phyloP scores from a whole-genome alignment of 2,888 invertebrate genomes.

The Adelphocoris suturalis region DNA sequence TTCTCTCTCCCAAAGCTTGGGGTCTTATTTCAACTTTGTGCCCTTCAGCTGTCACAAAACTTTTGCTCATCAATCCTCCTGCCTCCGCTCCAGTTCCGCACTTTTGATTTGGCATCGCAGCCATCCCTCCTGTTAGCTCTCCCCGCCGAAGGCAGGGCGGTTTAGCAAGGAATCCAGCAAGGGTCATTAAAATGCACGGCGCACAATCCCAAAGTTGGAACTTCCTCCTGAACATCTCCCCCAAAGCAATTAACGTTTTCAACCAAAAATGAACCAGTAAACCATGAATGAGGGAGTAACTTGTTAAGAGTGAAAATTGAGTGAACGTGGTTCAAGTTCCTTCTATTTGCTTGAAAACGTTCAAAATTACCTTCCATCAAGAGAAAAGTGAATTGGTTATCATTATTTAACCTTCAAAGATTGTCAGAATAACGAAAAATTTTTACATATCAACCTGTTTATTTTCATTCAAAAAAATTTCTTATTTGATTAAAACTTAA shows the following conservation, averaged over 20 bases:
- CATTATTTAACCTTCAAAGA: too few species aligned
- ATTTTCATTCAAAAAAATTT: too few species aligned
- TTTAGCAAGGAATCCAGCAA: not conserved
- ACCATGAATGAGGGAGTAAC: slow-evolving; percentile 26
- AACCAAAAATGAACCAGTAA: slow-evolving; percentile 60
- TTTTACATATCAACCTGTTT: too few species aligned
- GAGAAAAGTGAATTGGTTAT: too few species aligned
- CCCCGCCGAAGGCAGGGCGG: not conserved
- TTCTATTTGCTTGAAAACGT: not conserved
- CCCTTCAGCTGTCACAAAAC: slow-evolving; percentile 63
- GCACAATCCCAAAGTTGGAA: slow-evolving; percentile 48
- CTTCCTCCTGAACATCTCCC: slow-evolving; percentile 43
- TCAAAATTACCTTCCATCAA: too few species aligned
- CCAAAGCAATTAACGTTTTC: slow-evolving; percentile 56
- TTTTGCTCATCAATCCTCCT: slow-evolving; percentile 69
- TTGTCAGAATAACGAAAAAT: too few species aligned
- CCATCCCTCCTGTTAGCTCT: slow-evolving; percentile 3
- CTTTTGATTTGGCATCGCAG: slow-evolving; percentile 61
- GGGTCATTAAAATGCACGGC: slow-evolving; percentile 65
- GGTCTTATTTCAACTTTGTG: slow-evolving; percentile 67
- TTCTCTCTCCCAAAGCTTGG: not conserved
- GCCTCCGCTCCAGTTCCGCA: not conserved
- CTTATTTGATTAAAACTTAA: too few species aligned
- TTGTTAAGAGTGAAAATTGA: slow-evolving; percentile 36
- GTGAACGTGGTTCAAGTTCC: not conserved